A percentile compares a stretch with the other conserved stretches of the same genome.
These are phyloP conservation scores for Dasypogon diadema DNA, from an alignment of 2,888 invertebrate species.

Conservation along the genomic window DNA sequence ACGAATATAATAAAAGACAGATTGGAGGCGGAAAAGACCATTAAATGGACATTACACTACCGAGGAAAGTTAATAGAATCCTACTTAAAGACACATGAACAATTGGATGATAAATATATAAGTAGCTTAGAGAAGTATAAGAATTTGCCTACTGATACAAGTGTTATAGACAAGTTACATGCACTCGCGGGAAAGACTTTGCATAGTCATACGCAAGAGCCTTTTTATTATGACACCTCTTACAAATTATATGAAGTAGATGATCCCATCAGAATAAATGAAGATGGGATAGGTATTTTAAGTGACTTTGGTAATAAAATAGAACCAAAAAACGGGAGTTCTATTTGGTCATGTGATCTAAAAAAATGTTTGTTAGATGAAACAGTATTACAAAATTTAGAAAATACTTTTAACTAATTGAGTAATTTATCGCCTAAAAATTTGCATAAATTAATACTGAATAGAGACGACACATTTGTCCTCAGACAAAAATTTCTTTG, in stretches of 20 bases:
- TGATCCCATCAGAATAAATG: no score
- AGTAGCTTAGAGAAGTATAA: constrained; percentile 22
- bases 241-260: not conserved
- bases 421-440: no score
- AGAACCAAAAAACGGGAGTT: no score
- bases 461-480: no score
- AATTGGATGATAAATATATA: constrained; percentile 9
- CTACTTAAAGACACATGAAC: not conserved
- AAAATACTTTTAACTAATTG: no score
- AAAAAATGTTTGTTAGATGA: no score
- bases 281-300: no score
- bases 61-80: not conserved
- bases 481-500: no score
- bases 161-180: constrained; percentile 11
- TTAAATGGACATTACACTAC: constrained; percentile 21
- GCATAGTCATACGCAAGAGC: constrained; percentile 22
- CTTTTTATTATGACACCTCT: constrained; percentile 7
- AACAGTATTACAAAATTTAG: no score
- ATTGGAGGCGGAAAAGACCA: constrained; percentile 9
- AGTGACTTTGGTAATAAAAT: no score
- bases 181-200: constrained; percentile 9
- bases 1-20: constrained; percentile 15
- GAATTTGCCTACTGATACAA: not conserved
- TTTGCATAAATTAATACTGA: no score
- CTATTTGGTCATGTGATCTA: no score